Evolutionary conservation across 2,113 vertebrate species (phyloP).

Genomic region (Dipodomys ordii): DNA sequence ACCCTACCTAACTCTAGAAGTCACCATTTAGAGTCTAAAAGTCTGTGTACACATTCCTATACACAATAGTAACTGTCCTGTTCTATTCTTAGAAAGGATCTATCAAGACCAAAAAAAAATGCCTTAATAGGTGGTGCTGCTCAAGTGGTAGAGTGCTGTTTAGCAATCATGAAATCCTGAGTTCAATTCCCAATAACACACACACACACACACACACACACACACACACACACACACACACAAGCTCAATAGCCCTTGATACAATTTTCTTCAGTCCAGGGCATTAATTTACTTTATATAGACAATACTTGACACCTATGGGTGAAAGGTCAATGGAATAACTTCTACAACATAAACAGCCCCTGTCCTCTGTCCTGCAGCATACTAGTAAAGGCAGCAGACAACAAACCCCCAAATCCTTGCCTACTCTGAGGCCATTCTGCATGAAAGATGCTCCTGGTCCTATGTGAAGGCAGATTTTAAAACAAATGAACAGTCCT

Average conservation of each 20-base stretch:
- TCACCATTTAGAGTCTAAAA: background rate
- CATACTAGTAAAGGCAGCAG: too few relatives aligned
- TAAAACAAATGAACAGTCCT: background rate
- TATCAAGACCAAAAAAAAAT: conserved; percentile 30
- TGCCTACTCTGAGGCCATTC: background rate
- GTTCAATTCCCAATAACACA: too few relatives aligned
- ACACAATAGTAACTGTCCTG: background rate
- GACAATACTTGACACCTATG: background rate
- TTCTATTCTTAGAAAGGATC: background rate
- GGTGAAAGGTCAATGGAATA: background rate
- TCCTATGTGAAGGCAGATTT: background rate
- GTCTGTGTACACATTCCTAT: background rate
- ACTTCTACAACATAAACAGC: background rate
- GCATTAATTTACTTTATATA: background rate
- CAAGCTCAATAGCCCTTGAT: too few relatives aligned
- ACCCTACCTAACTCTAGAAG: too few relatives aligned
- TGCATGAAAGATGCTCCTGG: background rate
- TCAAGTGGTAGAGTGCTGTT: too few relatives aligned
- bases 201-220: too few relatives aligned
- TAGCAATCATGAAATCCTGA: too few relatives aligned
- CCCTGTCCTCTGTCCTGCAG: background rate
- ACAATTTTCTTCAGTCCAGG: background rate
- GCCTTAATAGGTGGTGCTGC: too few relatives aligned
- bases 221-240: too few relatives aligned
- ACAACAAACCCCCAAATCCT: background rate